phyloP scores from a whole-genome alignment of 2,113 vertebrate genomes.

The Coryphaenoides rupestris region DNA sequence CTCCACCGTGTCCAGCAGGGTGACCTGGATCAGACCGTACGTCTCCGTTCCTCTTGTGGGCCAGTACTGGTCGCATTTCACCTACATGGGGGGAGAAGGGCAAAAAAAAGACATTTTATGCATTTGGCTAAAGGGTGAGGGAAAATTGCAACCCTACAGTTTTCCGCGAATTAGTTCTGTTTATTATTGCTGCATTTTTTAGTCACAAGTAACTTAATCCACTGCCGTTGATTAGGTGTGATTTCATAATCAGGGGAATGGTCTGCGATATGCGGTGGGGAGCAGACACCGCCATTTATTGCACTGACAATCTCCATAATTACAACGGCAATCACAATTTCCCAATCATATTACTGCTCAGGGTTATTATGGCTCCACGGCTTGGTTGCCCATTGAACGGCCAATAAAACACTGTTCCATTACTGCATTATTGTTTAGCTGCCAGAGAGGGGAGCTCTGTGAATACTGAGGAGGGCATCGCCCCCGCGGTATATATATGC shows the following conservation, averaged over 20 bases:
- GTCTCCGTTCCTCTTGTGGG: conserved; percentile 95
- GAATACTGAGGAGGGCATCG: conserved; percentile 28
- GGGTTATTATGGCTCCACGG: conserved; percentile 62
- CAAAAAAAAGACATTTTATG: conserved; percentile 13
- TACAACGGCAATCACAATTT: conserved; percentile 63
- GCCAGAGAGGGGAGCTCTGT: conserved; percentile 37
- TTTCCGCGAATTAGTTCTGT: background rate
- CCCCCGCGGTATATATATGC: conserved; percentile 6
- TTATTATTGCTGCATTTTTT: background rate
- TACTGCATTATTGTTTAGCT: conserved; percentile 41
- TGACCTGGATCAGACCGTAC: conserved; percentile 93
- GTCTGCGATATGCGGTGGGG: conserved; percentile 45
- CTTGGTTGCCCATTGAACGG: conserved; percentile 57
- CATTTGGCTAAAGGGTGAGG: background rate
- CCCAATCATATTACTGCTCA: conserved; percentile 62
- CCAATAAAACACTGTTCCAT: conserved; percentile 62
- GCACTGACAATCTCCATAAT: conserved; percentile 63
- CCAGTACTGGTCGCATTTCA: conserved; percentile 99
- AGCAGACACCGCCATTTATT: conserved; percentile 51
- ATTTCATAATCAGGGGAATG: conserved; percentile 59
- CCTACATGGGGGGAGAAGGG: conserved; percentile 70
- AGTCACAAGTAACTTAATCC: conserved; percentile 19
- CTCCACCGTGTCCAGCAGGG: conserved; percentile 92
- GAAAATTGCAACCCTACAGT: background rate
- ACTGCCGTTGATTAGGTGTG: conserved; percentile 38